Conservation (phyloP, 2,113 vertebrate species). For the Dolichotis patagonum region DNA sequence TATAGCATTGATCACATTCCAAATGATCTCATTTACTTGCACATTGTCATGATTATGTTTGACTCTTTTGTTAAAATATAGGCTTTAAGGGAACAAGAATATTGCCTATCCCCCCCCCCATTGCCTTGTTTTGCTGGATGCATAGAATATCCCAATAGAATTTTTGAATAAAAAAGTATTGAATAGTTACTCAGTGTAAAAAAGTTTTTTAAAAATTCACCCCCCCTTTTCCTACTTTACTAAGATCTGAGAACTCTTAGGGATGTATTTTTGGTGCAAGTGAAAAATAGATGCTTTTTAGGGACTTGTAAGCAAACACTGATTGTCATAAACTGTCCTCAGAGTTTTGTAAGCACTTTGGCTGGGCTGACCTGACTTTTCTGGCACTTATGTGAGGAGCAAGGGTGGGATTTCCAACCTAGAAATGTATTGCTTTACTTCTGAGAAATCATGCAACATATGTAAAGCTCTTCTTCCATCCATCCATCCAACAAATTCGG, state of each 20-base stretch:
- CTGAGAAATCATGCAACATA: not conserved
- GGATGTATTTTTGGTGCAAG: not conserved
- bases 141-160: not conserved
- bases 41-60: constrained; percentile 62
- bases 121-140: not conserved
- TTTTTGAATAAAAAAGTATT: constrained; percentile 36
- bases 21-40: constrained; percentile 59
- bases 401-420: not conserved
- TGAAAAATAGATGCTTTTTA: not conserved
- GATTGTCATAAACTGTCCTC: not conserved
- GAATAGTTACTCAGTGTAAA: not conserved
- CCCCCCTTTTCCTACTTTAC: not conserved
- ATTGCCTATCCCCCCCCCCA: not conserved
- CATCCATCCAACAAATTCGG: not conserved
- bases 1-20: constrained; percentile 36
- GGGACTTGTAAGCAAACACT: not conserved
- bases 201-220: not conserved
- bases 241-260: not conserved
- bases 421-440: not conserved
- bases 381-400: not conserved
- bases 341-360: not conserved
- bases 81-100: constrained; percentile 44
- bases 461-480: not conserved
- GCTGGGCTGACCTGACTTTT: not conserved
- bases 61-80: constrained; percentile 54